These are phyloP conservation scores for Drosophila greeni DNA, from an alignment of 2,888 invertebrate species.

Conservation along the genomic window DNA sequence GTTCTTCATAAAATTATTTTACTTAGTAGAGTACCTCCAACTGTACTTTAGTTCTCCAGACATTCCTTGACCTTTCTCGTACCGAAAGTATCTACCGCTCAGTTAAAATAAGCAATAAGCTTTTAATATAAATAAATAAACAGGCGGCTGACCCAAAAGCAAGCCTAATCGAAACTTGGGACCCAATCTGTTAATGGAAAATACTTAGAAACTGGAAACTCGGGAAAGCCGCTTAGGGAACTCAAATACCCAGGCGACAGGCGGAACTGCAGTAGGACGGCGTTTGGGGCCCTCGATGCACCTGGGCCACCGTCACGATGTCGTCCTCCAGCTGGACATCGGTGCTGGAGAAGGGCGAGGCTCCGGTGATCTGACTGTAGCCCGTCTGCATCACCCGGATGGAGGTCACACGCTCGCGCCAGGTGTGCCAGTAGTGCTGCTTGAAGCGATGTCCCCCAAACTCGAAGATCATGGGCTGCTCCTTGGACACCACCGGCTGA, in stretches of 20 bases:
- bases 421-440: slow-evolving; percentile 76
- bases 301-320: slow-evolving; percentile 39
- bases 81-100: slow-evolving; percentile 4
- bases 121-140: slow-evolving; percentile 47
- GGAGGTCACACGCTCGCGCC: slow-evolving; percentile 75
- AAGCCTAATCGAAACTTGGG: background rate
- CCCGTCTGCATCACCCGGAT: slow-evolving; percentile 57
- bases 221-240: slow-evolving; percentile 7
- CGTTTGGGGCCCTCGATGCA: slow-evolving; percentile 51
- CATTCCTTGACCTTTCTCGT: background rate
- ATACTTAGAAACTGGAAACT: background rate
- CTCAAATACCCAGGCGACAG: slow-evolving; percentile 27
- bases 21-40: background rate
- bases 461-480: slow-evolving; percentile 83
- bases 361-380: slow-evolving; percentile 60
- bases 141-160: slow-evolving; percentile 1
- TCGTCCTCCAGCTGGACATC: slow-evolving; percentile 73
- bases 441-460: slow-evolving; percentile 82
- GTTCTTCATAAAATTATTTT: no score
- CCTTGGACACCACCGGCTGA: slow-evolving; percentile 53
- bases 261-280: slow-evolving; percentile 47
- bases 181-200: slow-evolving; percentile 7
- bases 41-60: background rate
- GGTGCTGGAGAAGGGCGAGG: slow-evolving; percentile 76
- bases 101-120: slow-evolving; percentile 6